Percentiles rank a stretch among this genome's conserved stretches.
phyloP scores from a whole-genome alignment of 1,140 invertebrate genomes.

The Lepeophtheirus salmonis region DNA sequence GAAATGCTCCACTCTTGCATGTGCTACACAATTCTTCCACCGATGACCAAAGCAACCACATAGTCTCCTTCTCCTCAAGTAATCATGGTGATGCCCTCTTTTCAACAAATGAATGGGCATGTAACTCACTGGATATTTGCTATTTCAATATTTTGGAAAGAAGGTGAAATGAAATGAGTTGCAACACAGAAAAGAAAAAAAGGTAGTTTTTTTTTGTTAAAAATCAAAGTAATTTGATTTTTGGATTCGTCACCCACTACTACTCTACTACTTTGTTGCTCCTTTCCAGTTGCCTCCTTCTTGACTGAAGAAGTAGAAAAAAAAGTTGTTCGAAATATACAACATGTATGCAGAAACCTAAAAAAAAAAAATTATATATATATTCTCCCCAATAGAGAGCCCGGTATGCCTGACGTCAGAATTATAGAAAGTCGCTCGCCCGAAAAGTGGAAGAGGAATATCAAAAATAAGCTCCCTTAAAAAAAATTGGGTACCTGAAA shows the following conservation, averaged over 20 bases:
- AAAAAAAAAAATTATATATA: neutral
- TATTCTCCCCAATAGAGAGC: neutral
- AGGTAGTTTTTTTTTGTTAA: neutral
- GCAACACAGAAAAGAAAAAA: neutral
- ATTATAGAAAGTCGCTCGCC: neutral
- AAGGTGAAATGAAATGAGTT: neutral
- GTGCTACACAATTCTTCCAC: too few species aligned
- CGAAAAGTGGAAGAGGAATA: neutral
- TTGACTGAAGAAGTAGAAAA: neutral
- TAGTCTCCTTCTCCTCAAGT: too few species aligned
- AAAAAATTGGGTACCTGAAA: slow-evolving; percentile 1
- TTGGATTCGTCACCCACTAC: too few species aligned
- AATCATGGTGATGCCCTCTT: too few species aligned
- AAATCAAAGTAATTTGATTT: too few species aligned
- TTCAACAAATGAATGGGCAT: too few species aligned
- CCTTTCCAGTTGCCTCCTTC: neutral
- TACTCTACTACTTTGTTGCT: too few species aligned
- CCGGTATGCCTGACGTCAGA: neutral
- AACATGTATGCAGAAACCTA: neutral
- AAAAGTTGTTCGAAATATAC: neutral
- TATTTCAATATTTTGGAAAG: neutral
- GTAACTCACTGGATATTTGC: too few species aligned
- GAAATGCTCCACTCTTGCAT: too few species aligned
- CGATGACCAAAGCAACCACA: too few species aligned
- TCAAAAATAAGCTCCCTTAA: neutral